Base-by-base conservation (phyloP, 2,113 vertebrate genomes). In the Pantherophis guttatus region DNA sequence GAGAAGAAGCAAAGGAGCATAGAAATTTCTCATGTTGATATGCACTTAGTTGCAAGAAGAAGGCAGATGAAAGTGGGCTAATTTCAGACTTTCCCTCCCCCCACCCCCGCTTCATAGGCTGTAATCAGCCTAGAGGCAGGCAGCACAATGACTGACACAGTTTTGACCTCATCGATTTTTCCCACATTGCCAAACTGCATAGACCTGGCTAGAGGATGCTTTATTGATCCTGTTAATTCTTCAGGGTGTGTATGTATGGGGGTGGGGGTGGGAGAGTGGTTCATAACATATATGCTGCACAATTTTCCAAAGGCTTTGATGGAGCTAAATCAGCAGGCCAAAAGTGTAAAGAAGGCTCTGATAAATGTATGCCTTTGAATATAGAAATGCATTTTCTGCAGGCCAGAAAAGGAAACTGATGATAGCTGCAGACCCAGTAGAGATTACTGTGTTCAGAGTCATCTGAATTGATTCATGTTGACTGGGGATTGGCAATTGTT, bases 171-270 rank as follows among this genome's bases (percentile, higher is more conserved):
- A 90, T 50, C 33, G 33, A 19, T 87, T 87, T 90, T 92, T 26
- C 44, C 58, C 24, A 52, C 88, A 10, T n/a, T 70, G n/a, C 24
- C 55, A n/a, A 90, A 92, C 86, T 55, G 70, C 33, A 19, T 58
- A 57, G 50, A 87, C 39, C 2, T 33, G 59, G 57, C 52, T 39
- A 17, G 50, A 33, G 62, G 90, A 57, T 92, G 91, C 50, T 48
- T 39, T 92, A 92, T 94, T 59, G 93, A 92, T 94, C 86, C 91
- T 86, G 21, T 90, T 33, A 86, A 85, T 88, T 70, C 50, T 48
- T 89, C 26, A 26, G 13, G 5, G 65, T 65, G 26, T 13, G 10
- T 65, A 1, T 29, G 29, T n/a, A 44, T 44, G 39, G 39, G 44
- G 29, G 24, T 44, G 39, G 15, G 90, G 85, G 86, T 50, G 19